phyloP scores from a whole-genome alignment of 2,113 vertebrate genomes.

The Rana temporaria region DNA sequence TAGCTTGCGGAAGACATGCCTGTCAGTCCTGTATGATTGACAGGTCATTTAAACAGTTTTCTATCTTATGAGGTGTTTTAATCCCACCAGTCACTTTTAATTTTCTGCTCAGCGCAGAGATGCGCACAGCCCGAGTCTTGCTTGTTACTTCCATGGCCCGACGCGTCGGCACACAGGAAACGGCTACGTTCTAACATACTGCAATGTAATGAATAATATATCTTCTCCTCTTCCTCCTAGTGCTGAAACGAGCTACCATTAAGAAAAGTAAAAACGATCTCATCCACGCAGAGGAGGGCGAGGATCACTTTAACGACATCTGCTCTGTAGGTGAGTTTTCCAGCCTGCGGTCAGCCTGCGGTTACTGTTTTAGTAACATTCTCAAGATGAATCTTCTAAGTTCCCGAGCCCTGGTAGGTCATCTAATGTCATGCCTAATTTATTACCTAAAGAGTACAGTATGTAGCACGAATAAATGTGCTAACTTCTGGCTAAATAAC shows the following conservation, averaged over 20 bases:
- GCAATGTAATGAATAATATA: slow-evolving; percentile 34
- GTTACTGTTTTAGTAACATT: no score
- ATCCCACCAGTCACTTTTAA: slow-evolving; percentile 40
- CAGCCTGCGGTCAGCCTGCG: background rate
- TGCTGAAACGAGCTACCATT: slow-evolving; percentile 89
- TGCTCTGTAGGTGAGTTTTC: slow-evolving; percentile 89
- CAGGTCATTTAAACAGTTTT: background rate
- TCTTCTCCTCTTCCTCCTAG: slow-evolving; percentile 69
- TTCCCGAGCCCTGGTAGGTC: no score
- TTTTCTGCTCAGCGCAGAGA: slow-evolving; percentile 24
- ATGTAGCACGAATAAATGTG: no score
- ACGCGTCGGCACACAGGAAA: background rate
- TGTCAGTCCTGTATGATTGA: slow-evolving; percentile 5
- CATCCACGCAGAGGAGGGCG: slow-evolving; percentile 93
- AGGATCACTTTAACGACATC: slow-evolving; percentile 94
- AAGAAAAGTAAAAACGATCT: slow-evolving; percentile 95
- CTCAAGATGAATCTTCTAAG: no score
- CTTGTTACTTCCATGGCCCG: background rate
- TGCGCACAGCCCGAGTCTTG: background rate
- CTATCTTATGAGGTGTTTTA: slow-evolving; percentile 20
- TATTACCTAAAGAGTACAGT: no score
- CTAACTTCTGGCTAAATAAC: no score
- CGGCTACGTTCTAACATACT: slow-evolving; percentile 14
- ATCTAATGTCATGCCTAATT: no score
- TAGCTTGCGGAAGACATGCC: background rate